Evolutionary conservation across 2,888 invertebrate species (phyloP).

Genomic region (Xylocampa areola): DNA sequence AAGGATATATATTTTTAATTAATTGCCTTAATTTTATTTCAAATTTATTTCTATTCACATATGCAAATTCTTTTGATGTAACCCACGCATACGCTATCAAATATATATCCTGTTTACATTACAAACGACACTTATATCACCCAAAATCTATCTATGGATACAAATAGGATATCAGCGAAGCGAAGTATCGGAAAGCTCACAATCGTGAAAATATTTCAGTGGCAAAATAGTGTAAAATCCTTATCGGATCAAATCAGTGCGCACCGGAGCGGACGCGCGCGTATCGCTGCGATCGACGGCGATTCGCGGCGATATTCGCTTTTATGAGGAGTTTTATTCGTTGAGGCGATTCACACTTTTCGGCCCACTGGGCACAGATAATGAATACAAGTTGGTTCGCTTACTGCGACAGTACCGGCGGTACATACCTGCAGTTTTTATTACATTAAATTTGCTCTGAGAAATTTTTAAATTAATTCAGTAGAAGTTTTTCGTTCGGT

Average conservation of each 20-base stretch:
- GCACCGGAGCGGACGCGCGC: slow-evolving; percentile 51
- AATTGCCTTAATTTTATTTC: neutral
- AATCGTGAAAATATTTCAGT: slow-evolving; percentile 54
- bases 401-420: slow-evolving; percentile 25
- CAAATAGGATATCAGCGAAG: slow-evolving; percentile 44
- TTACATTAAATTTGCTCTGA: slow-evolving; percentile 43
- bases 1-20: too few species aligned
- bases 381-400: slow-evolving; percentile 56
- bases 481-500: slow-evolving; percentile 32
- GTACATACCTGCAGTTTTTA: slow-evolving; percentile 41
- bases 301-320: slow-evolving; percentile 59
- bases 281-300: slow-evolving; percentile 47
- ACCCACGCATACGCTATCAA: neutral
- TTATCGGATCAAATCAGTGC: slow-evolving; percentile 62
- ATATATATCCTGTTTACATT: slow-evolving; percentile 24
- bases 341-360: slow-evolving; percentile 57
- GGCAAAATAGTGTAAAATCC: slow-evolving; percentile 63
- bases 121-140: slow-evolving; percentile 34
- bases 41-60: neutral
- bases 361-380: slow-evolving; percentile 54
- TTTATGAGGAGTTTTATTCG: slow-evolving; percentile 57
- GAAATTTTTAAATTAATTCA: slow-evolving; percentile 46
- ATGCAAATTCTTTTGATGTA: neutral
- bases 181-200: slow-evolving; percentile 52
- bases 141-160: slow-evolving; percentile 34